phyloP scores from a whole-genome alignment of 2,888 invertebrate genomes.

The Gastracanthus pulcherrimus region DNA sequence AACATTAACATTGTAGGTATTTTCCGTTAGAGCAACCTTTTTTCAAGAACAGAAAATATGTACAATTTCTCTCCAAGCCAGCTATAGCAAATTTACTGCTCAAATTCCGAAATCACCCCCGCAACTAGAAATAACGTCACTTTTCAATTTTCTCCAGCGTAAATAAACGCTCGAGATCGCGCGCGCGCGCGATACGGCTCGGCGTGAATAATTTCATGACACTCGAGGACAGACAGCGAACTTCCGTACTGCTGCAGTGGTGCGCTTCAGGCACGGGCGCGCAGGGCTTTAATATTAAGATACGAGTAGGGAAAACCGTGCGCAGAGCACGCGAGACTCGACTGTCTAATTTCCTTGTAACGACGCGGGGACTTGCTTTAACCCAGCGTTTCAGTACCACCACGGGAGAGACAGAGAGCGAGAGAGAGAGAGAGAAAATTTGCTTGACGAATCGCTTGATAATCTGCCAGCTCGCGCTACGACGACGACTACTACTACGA shows the following conservation, averaged over 20 bases:
- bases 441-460: conserved; percentile 50
- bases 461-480: conserved; percentile 42
- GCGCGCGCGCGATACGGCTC: no score
- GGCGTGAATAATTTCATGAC: conserved; percentile 3
- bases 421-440: neutral
- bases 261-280: no score
- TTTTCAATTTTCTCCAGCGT: neutral
- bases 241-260: no score
- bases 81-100: neutral
- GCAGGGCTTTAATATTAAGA: conserved; percentile 9
- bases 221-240: neutral
- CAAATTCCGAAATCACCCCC: neutral
- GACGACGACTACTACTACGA: no score
- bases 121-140: neutral
- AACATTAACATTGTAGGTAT: no score
- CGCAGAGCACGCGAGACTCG: no score
- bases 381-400: no score
- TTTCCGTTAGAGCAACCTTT: no score
- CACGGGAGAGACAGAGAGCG: neutral
- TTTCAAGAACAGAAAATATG: no score
- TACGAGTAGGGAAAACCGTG: neutral
- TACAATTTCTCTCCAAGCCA: neutral
- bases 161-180: neutral
- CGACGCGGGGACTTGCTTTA: neutral
- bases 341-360: conserved; percentile 37